Evolutionary conservation across 1,140 invertebrate genomes (phyloP).

Genomic region (Probaryconus sp.): DNA sequence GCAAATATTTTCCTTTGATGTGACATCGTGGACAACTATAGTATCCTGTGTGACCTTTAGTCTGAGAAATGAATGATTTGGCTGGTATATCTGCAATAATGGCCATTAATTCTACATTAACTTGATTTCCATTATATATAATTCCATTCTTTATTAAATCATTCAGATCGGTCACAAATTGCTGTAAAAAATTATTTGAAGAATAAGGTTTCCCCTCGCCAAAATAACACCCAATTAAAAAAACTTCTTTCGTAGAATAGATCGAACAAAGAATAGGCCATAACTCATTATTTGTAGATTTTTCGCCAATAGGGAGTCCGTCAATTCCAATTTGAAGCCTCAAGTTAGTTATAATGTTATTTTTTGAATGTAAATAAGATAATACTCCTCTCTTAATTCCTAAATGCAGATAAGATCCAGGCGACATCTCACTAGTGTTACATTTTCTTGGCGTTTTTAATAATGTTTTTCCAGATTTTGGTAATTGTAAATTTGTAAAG

Average conservation of each 20-base stretch:
- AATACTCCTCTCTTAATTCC: slow-evolving; percentile 6
- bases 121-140: slow-evolving; percentile 35
- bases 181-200: background rate
- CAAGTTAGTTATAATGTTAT: background rate
- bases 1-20: slow-evolving; percentile 52
- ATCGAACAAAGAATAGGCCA: slow-evolving; percentile 33
- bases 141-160: slow-evolving; percentile 60
- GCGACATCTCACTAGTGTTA: slow-evolving; percentile 10
- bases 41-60: slow-evolving; percentile 47
- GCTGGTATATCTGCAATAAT: slow-evolving; percentile 64
- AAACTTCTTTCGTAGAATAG: slow-evolving; percentile 5
- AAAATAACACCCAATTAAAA: slow-evolving; percentile 33
- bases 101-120: slow-evolving; percentile 38
- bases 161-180: slow-evolving; percentile 42
- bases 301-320: slow-evolving; percentile 29
- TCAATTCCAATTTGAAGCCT: slow-evolving; percentile 31
- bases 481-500: slow-evolving; percentile 1
- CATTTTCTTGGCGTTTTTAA: slow-evolving; percentile 20
- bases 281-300: slow-evolving; percentile 24
- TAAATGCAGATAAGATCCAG: slow-evolving; percentile 22
- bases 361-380: slow-evolving; percentile 13
- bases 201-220: slow-evolving; percentile 16
- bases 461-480: slow-evolving; percentile 18
- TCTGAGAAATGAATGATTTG: slow-evolving; percentile 44
- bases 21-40: slow-evolving; percentile 65